Percentiles rank a stretch among this genome's conserved stretches.
phyloP scores from a whole-genome alignment of 2,113 vertebrate genomes.

The Brachionichthys hirsutus region DNA sequence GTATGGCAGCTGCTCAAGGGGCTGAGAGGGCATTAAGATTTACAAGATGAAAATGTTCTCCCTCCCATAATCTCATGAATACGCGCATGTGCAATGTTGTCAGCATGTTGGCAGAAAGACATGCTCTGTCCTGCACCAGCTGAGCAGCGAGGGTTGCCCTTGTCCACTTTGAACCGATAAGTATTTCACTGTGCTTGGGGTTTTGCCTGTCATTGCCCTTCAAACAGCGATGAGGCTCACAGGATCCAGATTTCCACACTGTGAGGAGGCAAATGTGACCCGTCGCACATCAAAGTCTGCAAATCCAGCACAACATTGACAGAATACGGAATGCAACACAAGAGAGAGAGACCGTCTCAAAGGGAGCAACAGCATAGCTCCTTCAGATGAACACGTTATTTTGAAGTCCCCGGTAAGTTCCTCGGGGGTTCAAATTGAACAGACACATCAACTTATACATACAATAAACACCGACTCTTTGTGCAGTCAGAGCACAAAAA shows the following conservation, averaged over 20 bases:
- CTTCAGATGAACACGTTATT: slow-evolving; percentile 19
- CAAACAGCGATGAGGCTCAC: slow-evolving; percentile 34
- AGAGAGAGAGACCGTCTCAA: slow-evolving; percentile 41
- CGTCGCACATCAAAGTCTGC: slow-evolving; percentile 57
- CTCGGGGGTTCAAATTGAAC: slow-evolving; percentile 18
- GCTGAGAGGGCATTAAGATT: slow-evolving; percentile 74
- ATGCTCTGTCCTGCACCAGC: slow-evolving; percentile 40
- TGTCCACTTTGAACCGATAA: slow-evolving; percentile 30
- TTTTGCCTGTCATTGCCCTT: slow-evolving; percentile 20
- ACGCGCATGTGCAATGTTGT: too few relatives aligned
- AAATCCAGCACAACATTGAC: slow-evolving; percentile 52
- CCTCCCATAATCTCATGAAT: slow-evolving; percentile 63
- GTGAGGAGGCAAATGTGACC: slow-evolving; percentile 40
- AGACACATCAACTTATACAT: slow-evolving; percentile 31
- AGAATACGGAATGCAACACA: slow-evolving; percentile 41
- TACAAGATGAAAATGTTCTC: slow-evolving; percentile 71
- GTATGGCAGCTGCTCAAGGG: slow-evolving; percentile 74
- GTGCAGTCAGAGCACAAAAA: slow-evolving; percentile 36
- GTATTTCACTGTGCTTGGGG: slow-evolving; percentile 3
- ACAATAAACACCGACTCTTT: slow-evolving; percentile 36
- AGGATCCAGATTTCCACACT: slow-evolving; percentile 25
- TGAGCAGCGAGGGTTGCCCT: slow-evolving; percentile 4
- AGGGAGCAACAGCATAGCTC: slow-evolving; percentile 43
- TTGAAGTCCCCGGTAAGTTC: slow-evolving; percentile 31
- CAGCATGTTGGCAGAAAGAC: slow-evolving; percentile 58